Percentiles rank a stretch among this genome's conserved stretches.
These are phyloP conservation scores for Serinus canaria DNA, from an alignment of 2,113 vertebrate genomes.

Conservation along the genomic window DNA sequence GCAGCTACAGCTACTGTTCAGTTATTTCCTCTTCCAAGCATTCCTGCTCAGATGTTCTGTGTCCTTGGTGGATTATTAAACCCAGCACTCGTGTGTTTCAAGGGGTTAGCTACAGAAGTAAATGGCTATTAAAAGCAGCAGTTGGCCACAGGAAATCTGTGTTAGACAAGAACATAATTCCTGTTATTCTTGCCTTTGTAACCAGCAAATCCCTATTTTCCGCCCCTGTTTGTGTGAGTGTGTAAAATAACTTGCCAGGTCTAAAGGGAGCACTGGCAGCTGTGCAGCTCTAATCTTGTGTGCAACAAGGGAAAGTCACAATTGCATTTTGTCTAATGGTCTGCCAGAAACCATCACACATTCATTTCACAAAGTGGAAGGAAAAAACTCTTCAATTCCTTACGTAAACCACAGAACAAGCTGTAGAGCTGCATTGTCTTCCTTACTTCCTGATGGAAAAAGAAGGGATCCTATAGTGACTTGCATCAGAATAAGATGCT, in stretches of 20 bases:
- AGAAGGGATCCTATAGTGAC: background rate
- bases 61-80: background rate
- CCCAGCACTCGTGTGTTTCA: background rate
- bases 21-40: background rate
- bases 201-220: background rate
- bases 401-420: background rate
- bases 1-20: background rate
- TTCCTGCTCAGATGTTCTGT: background rate
- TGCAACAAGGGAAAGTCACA: background rate
- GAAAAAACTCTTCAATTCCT: slow-evolving; percentile 3
- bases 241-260: background rate
- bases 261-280: background rate
- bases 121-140: background rate
- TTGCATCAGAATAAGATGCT: background rate
- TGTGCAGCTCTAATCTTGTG: background rate
- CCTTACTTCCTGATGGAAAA: background rate
- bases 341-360: slow-evolving; percentile 28
- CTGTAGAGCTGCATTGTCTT: background rate
- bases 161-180: background rate
- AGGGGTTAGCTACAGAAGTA: background rate
- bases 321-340: background rate
- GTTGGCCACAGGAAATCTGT: background rate
- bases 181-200: background rate
- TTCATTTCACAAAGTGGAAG: slow-evolving; percentile 19
- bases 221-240: background rate